Evolutionary conservation across 2,113 vertebrate genomes (phyloP).

Genomic region (Gracilinanus agilis): DNA sequence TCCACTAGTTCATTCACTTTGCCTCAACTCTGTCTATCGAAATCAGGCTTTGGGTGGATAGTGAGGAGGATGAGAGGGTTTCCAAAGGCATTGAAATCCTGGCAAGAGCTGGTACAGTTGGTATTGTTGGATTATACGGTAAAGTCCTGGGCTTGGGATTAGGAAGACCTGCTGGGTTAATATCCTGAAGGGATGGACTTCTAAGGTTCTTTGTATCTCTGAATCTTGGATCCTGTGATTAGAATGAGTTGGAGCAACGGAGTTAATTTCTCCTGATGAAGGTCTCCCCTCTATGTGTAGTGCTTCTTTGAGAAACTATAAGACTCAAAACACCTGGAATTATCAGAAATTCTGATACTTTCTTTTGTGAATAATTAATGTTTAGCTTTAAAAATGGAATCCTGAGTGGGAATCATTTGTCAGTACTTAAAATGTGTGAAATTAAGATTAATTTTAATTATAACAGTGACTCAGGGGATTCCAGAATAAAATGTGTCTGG

Average conservation of each 20-base stretch:
- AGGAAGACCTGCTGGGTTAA: not conserved
- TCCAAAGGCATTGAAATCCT: not conserved
- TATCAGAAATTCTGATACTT: not conserved
- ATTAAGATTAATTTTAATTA: too few species aligned
- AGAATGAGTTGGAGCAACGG: not conserved
- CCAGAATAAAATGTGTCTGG: not conserved
- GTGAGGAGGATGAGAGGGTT: not conserved
- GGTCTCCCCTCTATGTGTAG: not conserved
- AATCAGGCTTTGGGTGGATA: not conserved
- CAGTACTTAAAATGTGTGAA: too few species aligned
- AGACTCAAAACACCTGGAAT: not conserved
- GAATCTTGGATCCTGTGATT: not conserved
- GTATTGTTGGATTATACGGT: not conserved
- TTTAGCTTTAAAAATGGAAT: not conserved
- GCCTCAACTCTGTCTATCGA: not conserved
- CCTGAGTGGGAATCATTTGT: not conserved
- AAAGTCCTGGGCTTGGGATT: not conserved
- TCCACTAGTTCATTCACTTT: not conserved
- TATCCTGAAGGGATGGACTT: not conserved
- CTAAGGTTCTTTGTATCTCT: not conserved
- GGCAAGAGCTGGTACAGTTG: not conserved
- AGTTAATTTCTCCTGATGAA: not conserved
- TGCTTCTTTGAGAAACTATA: not conserved
- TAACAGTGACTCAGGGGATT: not conserved
- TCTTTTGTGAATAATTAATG: not conserved